Base-by-base conservation (phyloP, 2,113 vertebrate genomes). In the Pterocles burchelli region DNA sequence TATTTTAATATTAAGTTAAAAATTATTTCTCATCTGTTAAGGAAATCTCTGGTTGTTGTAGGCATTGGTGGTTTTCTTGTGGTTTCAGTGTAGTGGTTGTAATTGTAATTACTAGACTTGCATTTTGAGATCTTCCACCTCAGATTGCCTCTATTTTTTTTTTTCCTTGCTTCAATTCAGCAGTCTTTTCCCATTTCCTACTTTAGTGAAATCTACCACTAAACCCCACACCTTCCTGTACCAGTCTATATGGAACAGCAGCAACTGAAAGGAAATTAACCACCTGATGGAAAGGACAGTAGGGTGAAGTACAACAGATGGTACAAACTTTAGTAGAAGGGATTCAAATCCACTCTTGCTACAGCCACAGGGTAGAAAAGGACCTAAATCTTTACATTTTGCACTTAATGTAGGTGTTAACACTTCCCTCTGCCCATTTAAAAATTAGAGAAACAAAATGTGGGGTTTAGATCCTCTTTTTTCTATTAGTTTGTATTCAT, bases 371-470 rank as follows among this genome's bases (percentile, higher is more conserved):
- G 14, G 21, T 41, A 33, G 45, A 66, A 67, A 55, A 48, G 14
- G 28, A 61, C 18, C 41, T 61, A 31, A 48, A 46, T 74, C 15
- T 48, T 62, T 24, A 2, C 48, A 33, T 25, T 68, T 52, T 62
- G 28, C 18, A 29, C 6, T 72, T 73, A 43, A 34, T 10, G n/a
- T 52, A 52, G 49, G 16, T 71, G 11, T 48, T 67, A 55, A 55
- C 0, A 1, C 9, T 16, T 36, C 18, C 26, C 5, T 49, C 9
- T 15, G 36, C 26, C 10, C 7, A 2, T 70, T 57, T 49, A 16
- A 48, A 74, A 67, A 34, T 54, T 54, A 26, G 4, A 74, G 20
- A 22, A 85, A 46, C 11, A 48, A 79, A 73, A 43, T 41, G 22
- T 45, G 8, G 1, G 12, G 46, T 54, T 88, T 18, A 7, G 38